A percentile compares a stretch with the other conserved stretches of the same genome.
phyloP scores from a whole-genome alignment of 2,797 vertebrate species.

The Amphiprion clarkii region DNA sequence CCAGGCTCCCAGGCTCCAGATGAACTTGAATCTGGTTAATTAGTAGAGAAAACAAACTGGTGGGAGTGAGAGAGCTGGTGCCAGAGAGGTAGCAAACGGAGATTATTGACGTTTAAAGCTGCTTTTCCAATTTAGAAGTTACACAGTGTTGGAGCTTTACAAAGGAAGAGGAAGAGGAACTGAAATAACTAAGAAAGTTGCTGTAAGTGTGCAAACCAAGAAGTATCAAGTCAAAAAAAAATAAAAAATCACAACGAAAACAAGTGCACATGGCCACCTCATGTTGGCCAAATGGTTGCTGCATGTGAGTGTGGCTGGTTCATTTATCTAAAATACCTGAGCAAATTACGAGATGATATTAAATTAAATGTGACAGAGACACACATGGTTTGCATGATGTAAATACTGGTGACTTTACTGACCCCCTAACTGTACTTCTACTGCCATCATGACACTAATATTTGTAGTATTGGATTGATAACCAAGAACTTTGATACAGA shows the following conservation, averaged over 20 bases:
- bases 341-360: no score
- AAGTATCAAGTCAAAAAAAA: not conserved
- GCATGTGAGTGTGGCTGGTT: no score
- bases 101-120: not conserved
- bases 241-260: not conserved
- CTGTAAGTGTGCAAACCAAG: not conserved
- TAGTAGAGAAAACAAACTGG: constrained; percentile 6
- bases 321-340: no score
- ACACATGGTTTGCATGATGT: no score
- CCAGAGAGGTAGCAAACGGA: not conserved
- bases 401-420: no score
- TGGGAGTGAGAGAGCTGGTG: not conserved
- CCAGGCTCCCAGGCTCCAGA: constrained; percentile 31
- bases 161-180: constrained; percentile 7
- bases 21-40: constrained; percentile 37
- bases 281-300: no score
- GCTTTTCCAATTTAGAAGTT: not conserved
- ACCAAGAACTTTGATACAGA: no score
- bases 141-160: not conserved
- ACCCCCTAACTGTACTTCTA: no score
- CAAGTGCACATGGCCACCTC: no score
- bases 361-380: no score
- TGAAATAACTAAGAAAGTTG: not conserved
- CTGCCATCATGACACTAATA: no score
- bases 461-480: no score